A percentile compares a stretch with the other conserved stretches of the same genome.
Evolutionary conservation across 2,797 vertebrate genomes (phyloP).

Genomic region (Orestias chungarensis): DNA sequence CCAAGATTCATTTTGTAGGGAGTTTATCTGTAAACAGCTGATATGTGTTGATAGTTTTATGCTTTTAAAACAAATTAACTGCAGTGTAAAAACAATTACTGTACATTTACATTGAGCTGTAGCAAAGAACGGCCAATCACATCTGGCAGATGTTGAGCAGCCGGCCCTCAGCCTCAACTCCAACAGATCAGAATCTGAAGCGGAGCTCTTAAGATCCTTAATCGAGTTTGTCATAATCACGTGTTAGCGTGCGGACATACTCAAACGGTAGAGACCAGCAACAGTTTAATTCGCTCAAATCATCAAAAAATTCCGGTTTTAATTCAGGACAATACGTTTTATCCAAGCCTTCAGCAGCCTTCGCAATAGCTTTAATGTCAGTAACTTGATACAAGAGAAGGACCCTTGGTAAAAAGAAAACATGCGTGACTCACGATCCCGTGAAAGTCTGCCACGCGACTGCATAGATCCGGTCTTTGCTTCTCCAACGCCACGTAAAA

Average conservation of each 20-base stretch:
- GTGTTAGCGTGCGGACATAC: neutral
- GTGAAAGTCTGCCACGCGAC: slow-evolving; percentile 86
- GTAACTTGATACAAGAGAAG: neutral
- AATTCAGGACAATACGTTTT: too few species aligned
- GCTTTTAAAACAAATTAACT: neutral
- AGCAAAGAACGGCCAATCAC: neutral
- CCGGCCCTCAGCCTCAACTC: neutral
- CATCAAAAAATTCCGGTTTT: too few species aligned
- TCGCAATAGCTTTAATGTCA: neutral
- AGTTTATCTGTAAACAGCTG: neutral
- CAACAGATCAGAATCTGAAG: too few species aligned
- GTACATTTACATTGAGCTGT: neutral
- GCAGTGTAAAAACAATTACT: neutral
- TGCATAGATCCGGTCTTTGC: slow-evolving; percentile 88
- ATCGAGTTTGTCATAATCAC: neutral
- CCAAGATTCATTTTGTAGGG: neutral
- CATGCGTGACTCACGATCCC: slow-evolving; percentile 86
- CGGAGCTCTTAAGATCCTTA: neutral
- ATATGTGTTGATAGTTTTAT: neutral
- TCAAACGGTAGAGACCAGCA: too few species aligned
- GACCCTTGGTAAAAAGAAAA: neutral
- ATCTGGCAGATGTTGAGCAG: neutral
- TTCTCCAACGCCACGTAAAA: slow-evolving; percentile 94
- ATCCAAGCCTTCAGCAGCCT: neutral
- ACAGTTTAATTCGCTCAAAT: too few species aligned